phyloP scores from a whole-genome alignment of 2,113 vertebrate species.

The Ammospiza nelsoni region DNA sequence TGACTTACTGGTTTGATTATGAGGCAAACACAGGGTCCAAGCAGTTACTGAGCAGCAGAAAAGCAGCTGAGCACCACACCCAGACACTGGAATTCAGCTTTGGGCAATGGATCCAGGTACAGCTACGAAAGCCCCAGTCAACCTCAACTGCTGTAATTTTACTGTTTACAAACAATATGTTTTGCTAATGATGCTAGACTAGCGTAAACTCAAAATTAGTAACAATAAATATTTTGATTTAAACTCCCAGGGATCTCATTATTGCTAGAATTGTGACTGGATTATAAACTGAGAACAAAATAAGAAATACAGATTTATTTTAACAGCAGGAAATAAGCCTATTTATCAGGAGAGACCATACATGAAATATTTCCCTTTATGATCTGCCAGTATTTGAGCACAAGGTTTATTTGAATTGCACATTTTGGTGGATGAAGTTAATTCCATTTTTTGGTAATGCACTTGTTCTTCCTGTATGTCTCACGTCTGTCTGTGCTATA shows the following conservation, averaged over 20 bases:
- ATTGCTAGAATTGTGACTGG: conserved; percentile 9
- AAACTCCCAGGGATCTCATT: conserved; percentile 27
- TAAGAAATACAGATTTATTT: conserved; percentile 9
- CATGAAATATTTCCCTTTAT: background rate
- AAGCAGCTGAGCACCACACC: background rate
- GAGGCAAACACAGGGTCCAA: background rate
- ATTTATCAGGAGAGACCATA: background rate
- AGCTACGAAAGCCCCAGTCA: background rate
- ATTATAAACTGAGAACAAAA: conserved; percentile 36
- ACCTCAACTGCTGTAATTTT: background rate
- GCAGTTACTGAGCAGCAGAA: background rate
- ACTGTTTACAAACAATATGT: background rate
- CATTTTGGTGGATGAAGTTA: background rate
- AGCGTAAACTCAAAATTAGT: background rate
- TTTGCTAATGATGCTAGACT: background rate
- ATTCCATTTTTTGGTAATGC: background rate
- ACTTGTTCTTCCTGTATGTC: background rate
- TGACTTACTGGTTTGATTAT: background rate
- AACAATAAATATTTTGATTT: conserved; percentile 55
- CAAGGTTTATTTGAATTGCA: background rate
- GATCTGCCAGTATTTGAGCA: background rate
- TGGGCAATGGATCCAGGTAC: fast-evolving
- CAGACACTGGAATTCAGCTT: background rate
- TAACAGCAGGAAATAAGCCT: background rate
- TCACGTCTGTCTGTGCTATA: background rate